Evolutionary conservation across 2,888 invertebrate species (phyloP).

Genomic region (Pandemis corylana): DNA sequence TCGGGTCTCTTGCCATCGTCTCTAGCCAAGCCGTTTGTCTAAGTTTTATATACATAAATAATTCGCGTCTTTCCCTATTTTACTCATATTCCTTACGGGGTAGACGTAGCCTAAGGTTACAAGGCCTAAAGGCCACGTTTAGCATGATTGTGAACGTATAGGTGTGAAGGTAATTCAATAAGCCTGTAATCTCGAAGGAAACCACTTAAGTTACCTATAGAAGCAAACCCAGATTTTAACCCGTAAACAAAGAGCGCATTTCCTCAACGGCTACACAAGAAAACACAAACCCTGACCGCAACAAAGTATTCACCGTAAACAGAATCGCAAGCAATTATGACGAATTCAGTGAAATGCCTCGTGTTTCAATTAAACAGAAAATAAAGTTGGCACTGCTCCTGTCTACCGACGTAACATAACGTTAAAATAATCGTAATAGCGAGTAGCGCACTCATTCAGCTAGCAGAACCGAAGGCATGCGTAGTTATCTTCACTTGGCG

Average conservation of each 20-base stretch:
- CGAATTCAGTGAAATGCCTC: conserved; percentile 70
- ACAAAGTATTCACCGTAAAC: conserved; percentile 66
- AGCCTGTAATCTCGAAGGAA: too few relatives aligned
- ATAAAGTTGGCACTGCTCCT: conserved; percentile 68
- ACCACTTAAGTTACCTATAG: background rate
- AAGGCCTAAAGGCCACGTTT: too few relatives aligned
- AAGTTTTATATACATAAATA: too few relatives aligned
- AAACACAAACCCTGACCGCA: conserved; percentile 51
- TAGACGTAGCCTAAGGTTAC: too few relatives aligned
- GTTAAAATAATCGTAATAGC: conserved; percentile 71
- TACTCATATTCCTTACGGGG: too few relatives aligned
- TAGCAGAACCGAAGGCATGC: conserved; percentile 50
- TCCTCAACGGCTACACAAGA: conserved; percentile 46
- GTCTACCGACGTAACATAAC: conserved; percentile 68
- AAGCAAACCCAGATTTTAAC: conserved; percentile 5
- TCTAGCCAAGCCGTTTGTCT: too few relatives aligned
- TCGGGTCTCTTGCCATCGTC: too few relatives aligned
- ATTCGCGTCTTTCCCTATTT: too few relatives aligned
- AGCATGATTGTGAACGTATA: too few relatives aligned
- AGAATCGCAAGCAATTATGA: conserved; percentile 63
- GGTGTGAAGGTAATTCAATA: background rate
- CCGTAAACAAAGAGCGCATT: conserved; percentile 40
- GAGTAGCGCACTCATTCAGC: conserved; percentile 66
- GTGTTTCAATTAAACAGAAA: conserved; percentile 75
- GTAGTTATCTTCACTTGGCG: conserved; percentile 27